Evolutionary conservation across 1,140 invertebrate species (phyloP).

Genomic region (Acromyrmex charruanus): DNA sequence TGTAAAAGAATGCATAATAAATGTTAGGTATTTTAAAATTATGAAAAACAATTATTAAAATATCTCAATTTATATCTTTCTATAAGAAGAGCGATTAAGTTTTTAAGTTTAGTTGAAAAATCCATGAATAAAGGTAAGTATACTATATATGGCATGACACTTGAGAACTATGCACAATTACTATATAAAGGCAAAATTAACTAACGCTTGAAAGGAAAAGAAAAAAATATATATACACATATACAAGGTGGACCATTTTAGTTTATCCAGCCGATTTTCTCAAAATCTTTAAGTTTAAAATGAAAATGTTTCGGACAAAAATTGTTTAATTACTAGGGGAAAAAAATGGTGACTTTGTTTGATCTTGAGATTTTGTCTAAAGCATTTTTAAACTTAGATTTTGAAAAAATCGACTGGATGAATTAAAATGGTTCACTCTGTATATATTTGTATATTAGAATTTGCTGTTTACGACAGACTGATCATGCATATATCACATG

Average conservation of each 20-base stretch:
- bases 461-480: neutral
- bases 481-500: neutral
- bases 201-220: slow-evolving; percentile 6
- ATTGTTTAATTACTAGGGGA: too few relatives aligned
- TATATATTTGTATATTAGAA: neutral
- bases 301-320: too few relatives aligned
- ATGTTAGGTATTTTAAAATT: neutral
- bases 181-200: slow-evolving; percentile 10
- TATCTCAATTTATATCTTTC: neutral
- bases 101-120: neutral
- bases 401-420: too few relatives aligned
- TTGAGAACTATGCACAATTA: neutral
- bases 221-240: neutral
- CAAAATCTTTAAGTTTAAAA: too few relatives aligned
- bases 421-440: neutral
- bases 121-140: neutral
- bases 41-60: neutral
- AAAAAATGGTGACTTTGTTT: too few relatives aligned
- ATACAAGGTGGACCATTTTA: too few relatives aligned
- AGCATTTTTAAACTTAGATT: too few relatives aligned
- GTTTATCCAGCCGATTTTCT: too few relatives aligned
- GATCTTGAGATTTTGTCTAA: too few relatives aligned
- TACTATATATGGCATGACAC: neutral
- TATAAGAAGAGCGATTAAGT: neutral
- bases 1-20: neutral